phyloP scores from a whole-genome alignment of 2,113 vertebrate genomes.

The Morone saxatilis region DNA sequence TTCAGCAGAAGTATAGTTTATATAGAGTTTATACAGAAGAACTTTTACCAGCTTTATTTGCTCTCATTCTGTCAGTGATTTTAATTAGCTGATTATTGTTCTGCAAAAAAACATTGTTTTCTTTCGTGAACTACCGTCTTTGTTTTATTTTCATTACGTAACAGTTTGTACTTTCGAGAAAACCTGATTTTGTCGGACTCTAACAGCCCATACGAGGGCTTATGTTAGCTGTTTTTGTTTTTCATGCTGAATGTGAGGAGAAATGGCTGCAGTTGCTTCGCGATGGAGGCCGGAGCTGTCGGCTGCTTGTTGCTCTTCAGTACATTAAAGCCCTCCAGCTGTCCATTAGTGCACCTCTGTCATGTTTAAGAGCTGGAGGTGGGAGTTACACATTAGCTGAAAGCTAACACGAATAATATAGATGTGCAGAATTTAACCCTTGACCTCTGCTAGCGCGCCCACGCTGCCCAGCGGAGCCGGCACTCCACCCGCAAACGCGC shows the following conservation, averaged over 20 bases:
- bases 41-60: neutral
- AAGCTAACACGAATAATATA: constrained; percentile 66
- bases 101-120: neutral
- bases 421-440: constrained; percentile 65
- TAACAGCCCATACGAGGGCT: accelerated
- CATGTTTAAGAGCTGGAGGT: constrained; percentile 65
- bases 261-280: neutral
- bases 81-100: neutral
- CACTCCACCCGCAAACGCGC: neutral
- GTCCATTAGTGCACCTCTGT: constrained; percentile 74
- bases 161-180: neutral
- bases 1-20: neutral
- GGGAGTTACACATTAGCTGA: constrained; percentile 68
- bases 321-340: constrained; percentile 62
- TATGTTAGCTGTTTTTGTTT: neutral
- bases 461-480: constrained; percentile 25
- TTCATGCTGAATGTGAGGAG: neutral
- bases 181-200: neutral
- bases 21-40: neutral
- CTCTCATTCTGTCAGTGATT: neutral
- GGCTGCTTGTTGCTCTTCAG: constrained; percentile 33
- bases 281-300: constrained; percentile 1
- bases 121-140: neutral
- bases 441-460: constrained; percentile 43
- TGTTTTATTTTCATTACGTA: neutral